These are phyloP conservation scores for Drosophila tropicalis DNA, from an alignment of 1,140 invertebrate species.

Conservation along the genomic window DNA sequence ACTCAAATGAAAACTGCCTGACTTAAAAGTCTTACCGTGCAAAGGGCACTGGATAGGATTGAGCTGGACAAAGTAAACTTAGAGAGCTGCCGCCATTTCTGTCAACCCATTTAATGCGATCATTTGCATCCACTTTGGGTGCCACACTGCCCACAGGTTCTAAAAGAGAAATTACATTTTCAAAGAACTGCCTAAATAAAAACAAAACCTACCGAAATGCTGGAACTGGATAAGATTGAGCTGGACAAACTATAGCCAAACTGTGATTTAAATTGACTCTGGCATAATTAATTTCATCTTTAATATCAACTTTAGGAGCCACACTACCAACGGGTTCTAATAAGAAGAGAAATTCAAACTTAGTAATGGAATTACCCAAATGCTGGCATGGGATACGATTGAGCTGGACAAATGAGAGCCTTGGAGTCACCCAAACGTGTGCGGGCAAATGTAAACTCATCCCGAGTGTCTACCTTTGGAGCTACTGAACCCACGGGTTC, in stretches of 20 bases:
- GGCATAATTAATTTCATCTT: constrained; percentile 75
- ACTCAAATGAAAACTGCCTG: constrained; percentile 49
- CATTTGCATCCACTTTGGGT: constrained; percentile 89
- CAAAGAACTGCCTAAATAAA: constrained; percentile 41
- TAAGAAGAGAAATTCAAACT: constrained; percentile 11
- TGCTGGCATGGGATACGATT: constrained; percentile 87
- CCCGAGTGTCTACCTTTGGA: constrained; percentile 86
- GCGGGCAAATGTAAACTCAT: constrained; percentile 83
- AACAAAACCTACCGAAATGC: constrained; percentile 84
- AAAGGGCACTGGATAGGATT: constrained; percentile 87
- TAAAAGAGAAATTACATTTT: constrained; percentile 69
- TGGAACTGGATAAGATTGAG: constrained; percentile 86
- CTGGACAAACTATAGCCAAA: constrained; percentile 87
- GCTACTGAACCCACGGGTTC: constrained; percentile 89
- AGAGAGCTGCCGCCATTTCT: constrained; percentile 56
- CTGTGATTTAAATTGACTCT: constrained; percentile 78
- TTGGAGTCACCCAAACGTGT: constrained; percentile 82
- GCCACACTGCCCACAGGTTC: constrained; percentile 91
- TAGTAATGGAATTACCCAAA: constrained; percentile 84
- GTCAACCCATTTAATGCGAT: constrained; percentile 82
- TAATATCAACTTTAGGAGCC: constrained; percentile 86
- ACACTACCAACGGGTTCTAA: constrained; percentile 89
- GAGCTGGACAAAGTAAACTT: constrained; percentile 86
- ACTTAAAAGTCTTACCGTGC: constrained; percentile 84
- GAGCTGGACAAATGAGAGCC: constrained; percentile 87